Evolutionary conservation across 2,888 invertebrate species (phyloP).

Genomic region (Drosophila siamana): DNA sequence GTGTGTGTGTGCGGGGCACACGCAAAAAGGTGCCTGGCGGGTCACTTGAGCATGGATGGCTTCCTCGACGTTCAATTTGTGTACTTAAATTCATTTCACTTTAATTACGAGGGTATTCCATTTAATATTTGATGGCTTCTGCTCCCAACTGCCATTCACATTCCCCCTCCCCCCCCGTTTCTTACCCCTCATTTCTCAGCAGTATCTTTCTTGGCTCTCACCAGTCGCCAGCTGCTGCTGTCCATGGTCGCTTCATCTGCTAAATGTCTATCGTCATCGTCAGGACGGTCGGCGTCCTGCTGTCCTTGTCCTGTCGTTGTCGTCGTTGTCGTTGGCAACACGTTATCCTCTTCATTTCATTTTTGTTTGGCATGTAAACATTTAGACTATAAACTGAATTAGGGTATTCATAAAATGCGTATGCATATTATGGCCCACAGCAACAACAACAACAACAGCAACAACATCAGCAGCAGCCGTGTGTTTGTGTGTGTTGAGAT

Average conservation of each 20-base stretch:
- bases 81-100: slow-evolving; percentile 81
- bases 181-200: too few relatives aligned
- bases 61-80: slow-evolving; percentile 77
- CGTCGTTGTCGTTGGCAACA: slow-evolving; percentile 26
- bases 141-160: slow-evolving; percentile 5
- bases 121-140: slow-evolving; percentile 78
- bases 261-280: slow-evolving; percentile 63
- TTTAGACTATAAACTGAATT: slow-evolving; percentile 79
- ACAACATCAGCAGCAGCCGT: too few relatives aligned
- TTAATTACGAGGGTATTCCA: slow-evolving; percentile 80
- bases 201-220: not conserved
- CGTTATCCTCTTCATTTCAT: slow-evolving; percentile 28
- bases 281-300: slow-evolving; percentile 4
- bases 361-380: slow-evolving; percentile 75
- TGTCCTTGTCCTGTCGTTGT: slow-evolving; percentile 5
- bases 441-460: too few relatives aligned
- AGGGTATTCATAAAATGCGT: slow-evolving; percentile 73
- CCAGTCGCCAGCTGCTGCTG: slow-evolving; percentile 1
- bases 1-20: not conserved
- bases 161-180: not conserved
- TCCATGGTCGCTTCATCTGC: slow-evolving; percentile 47
- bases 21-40: slow-evolving; percentile 38
- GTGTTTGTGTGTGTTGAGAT: slow-evolving; percentile 1
- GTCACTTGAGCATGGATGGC: slow-evolving; percentile 60
- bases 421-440: not conserved